Conservation (phyloP, 2,113 vertebrate genomes). For the Bos javanicus region DNA sequence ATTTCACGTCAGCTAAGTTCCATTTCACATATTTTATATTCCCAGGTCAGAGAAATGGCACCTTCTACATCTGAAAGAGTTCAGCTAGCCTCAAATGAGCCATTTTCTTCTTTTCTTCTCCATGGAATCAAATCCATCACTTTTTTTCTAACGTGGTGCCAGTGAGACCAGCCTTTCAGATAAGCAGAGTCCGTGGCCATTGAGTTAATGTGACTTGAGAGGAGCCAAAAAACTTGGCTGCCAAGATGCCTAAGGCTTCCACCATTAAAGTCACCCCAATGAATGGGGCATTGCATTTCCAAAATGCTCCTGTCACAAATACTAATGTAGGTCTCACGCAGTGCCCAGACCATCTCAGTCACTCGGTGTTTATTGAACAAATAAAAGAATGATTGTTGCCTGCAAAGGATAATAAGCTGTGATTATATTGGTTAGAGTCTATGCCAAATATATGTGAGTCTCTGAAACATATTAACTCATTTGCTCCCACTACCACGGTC, state of each 20-base stretch:
- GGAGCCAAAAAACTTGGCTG: slow-evolving; percentile 15
- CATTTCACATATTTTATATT: neutral
- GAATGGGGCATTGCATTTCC: slow-evolving; percentile 1
- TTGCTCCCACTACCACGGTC: neutral
- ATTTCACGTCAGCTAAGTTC: neutral
- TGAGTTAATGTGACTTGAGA: slow-evolving; percentile 39
- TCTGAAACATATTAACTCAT: slow-evolving; percentile 55
- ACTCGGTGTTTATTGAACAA: neutral
- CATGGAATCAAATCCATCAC: slow-evolving; percentile 24
- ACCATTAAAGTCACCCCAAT: neutral
- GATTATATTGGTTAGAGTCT: slow-evolving; percentile 13
- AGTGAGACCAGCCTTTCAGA: slow-evolving; percentile 41
- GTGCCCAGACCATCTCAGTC: neutral
- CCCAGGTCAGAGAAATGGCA: neutral
- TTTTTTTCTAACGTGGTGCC: slow-evolving; percentile 37
- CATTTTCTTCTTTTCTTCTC: neutral
- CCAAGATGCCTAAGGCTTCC: neutral
- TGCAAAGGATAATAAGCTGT: slow-evolving; percentile 17
- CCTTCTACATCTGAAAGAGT: neutral
- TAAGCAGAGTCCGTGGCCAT: slow-evolving; percentile 26
- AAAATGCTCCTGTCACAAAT: slow-evolving; percentile 27
- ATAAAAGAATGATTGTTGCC: slow-evolving; percentile 52
- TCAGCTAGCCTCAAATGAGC: neutral
- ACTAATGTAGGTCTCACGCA: neutral
- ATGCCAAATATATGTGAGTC: slow-evolving; percentile 27